A percentile compares a stretch with the other conserved stretches of the same genome.
Conservation (phyloP, 2,888 invertebrate species). For the Macrosiphum euphorbiae region DNA sequence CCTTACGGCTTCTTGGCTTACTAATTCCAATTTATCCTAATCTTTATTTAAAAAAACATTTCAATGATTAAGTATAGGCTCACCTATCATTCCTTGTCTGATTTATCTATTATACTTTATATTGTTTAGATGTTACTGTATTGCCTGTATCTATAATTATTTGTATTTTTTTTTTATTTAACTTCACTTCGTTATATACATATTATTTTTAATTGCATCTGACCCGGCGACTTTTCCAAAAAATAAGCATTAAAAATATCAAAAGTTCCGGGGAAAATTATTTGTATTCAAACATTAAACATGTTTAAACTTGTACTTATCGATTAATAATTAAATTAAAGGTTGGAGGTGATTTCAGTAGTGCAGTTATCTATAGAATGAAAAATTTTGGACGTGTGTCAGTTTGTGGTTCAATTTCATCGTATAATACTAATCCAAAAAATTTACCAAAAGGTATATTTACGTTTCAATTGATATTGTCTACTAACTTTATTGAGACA, state of each 20-base stretch:
- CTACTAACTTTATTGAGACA: not conserved
- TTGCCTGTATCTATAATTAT: not conserved
- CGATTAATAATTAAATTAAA: conserved; percentile 68
- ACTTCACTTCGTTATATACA: not conserved
- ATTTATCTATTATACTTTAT: not conserved
- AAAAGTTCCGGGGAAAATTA: not conserved
- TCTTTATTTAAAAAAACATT: not conserved
- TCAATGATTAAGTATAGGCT: not conserved
- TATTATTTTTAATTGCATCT: not conserved
- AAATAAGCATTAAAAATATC: not conserved
- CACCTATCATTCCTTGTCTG: not conserved
- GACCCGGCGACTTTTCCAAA: not conserved
- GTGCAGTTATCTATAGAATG: conserved; percentile 76
- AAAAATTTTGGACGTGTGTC: conserved; percentile 76
- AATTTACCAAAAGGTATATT: conserved; percentile 71
- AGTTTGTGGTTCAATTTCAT: conserved; percentile 78
- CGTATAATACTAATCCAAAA: conserved; percentile 75
- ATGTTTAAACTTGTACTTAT: not conserved
- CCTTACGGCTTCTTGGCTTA: not conserved
- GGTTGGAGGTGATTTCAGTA: conserved; percentile 80
- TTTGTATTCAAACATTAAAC: not conserved
- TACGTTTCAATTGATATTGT: not conserved
- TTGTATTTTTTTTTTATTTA: not conserved
- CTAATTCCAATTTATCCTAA: not conserved
- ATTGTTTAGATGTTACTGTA: not conserved